Evolutionary conservation across 2,797 vertebrate genomes (phyloP).

Genomic region (Liparis tanakae): DNA sequence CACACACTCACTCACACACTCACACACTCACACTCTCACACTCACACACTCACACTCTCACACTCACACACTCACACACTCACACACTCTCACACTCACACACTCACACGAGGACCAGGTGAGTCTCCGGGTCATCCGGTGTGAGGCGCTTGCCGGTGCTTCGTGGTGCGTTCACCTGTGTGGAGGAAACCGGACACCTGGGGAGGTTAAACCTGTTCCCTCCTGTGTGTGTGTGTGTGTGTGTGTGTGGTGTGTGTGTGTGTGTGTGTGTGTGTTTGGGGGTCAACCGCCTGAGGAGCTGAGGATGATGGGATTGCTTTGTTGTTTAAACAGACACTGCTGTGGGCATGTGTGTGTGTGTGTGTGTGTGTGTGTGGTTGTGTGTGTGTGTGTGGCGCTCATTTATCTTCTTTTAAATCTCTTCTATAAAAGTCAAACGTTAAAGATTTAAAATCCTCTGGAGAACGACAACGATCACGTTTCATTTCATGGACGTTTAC

Average conservation of each 20-base stretch:
- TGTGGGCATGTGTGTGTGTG: conserved; percentile 13
- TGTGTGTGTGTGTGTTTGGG: conserved; percentile 13
- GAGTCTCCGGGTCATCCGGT: too few species aligned
- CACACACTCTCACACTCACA: too few species aligned
- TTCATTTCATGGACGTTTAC: too few species aligned
- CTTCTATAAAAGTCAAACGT: background rate
- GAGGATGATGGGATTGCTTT: conserved; percentile 38
- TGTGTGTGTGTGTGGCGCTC: conserved; percentile 9
- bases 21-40: too few species aligned
- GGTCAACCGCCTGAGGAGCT: conserved; percentile 13
- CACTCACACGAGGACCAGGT: too few species aligned
- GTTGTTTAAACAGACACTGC: conserved; percentile 51
- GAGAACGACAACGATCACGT: too few species aligned
- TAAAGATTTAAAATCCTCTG: background rate
- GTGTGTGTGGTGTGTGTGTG: conserved; percentile 4
- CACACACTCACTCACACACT: too few species aligned
- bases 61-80: too few species aligned
- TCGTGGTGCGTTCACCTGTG: conserved; percentile 15
- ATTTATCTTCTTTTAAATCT: background rate
- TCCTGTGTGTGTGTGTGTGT: conserved; percentile 1
- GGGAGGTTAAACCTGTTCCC: conserved; percentile 58
- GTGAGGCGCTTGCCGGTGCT: conserved; percentile 6
- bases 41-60: too few species aligned
- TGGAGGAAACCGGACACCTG: conserved; percentile 49
- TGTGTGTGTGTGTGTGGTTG: conserved; percentile 21